phyloP scores from a whole-genome alignment of 2,888 invertebrate species.

The Pseudolycoriella hygida region DNA sequence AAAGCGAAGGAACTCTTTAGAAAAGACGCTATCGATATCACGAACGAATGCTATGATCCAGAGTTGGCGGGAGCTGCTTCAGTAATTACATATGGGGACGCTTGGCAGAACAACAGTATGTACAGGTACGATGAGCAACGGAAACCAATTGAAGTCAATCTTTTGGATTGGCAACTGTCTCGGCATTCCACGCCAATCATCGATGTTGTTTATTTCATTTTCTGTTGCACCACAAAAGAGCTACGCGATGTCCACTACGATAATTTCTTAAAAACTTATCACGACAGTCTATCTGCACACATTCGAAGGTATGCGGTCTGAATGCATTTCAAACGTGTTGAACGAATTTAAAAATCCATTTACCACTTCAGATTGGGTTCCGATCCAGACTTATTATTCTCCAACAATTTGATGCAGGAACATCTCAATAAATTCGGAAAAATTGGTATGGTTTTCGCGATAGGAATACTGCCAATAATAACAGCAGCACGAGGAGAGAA shows the following conservation, averaged over 20 bases:
- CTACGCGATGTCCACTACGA: slow-evolving; percentile 19
- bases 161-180: slow-evolving; percentile 23
- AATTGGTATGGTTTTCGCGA: slow-evolving; percentile 15
- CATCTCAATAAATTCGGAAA: slow-evolving; percentile 18
- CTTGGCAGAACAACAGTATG: slow-evolving; percentile 23
- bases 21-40: slow-evolving; percentile 10
- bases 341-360: neutral
- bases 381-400: slow-evolving; percentile 15
- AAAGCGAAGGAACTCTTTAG: slow-evolving; percentile 7
- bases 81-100: slow-evolving; percentile 24
- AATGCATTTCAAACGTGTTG: too few species aligned
- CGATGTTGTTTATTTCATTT: slow-evolving; percentile 21
- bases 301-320: slow-evolving; percentile 11
- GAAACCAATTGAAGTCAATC: slow-evolving; percentile 16
- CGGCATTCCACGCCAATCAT: slow-evolving; percentile 21
- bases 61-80: slow-evolving; percentile 16
- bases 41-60: slow-evolving; percentile 10
- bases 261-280: slow-evolving; percentile 18
- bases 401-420: slow-evolving; percentile 15
- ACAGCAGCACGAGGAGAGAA: too few species aligned
- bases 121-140: slow-evolving; percentile 16
- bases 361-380: slow-evolving; percentile 9
- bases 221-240: slow-evolving; percentile 19
- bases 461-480: neutral
- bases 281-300: slow-evolving; percentile 13